Base-by-base conservation (phyloP, 23 tunicate genomes). In the Trididemnum nubilum region DNA sequence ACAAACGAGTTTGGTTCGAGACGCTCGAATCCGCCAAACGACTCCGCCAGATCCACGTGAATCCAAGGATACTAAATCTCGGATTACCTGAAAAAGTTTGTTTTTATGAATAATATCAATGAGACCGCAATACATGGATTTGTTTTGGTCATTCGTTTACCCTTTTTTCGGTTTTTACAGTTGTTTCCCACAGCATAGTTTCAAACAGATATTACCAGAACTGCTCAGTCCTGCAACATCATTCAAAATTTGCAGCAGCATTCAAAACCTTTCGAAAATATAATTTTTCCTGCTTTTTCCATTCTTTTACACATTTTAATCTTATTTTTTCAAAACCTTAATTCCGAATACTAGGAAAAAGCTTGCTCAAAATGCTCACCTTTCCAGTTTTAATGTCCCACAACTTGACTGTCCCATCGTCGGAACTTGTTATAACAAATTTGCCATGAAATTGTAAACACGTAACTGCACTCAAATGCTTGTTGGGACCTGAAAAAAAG, bases 1-100 rank as follows among this genome's bases (percentile, higher is more conserved):
- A 35, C 99, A 95, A 34, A 95, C 99, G 9, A 95, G 92, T 71
- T 95, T 95, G 22, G 99, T 95, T 35, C 77, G 92, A 30, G 99
- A 89, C 2, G 99, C 99, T 22, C 91, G 84, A 25, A 95, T 95
- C 36, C 99, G 51, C 99, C 99, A 95, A 22, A 95, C 99, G 2
- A 95, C 99, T 32, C 99, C 99, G 44, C 99, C 99, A 25, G 92
- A 90, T 19, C 96, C 91, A 21, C 99, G 85, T 33, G 99, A 90
- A 40, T 95, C 99, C 38, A 95, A 34, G 30, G 99, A 79, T 39
- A 95, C 99, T 1, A 95, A 71, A 54, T 95, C 95, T 0, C 99
- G 96, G 35, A 95, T 82, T 0, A 77, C 90, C 92, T 86, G 50
- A 49, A 83, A 57, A 0, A n/a, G n/a, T n/a, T n/a, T n/a, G n/a